Evolutionary conservation across 2,888 invertebrate genomes (phyloP).

Genomic region (Agonopterix heracliana): DNA sequence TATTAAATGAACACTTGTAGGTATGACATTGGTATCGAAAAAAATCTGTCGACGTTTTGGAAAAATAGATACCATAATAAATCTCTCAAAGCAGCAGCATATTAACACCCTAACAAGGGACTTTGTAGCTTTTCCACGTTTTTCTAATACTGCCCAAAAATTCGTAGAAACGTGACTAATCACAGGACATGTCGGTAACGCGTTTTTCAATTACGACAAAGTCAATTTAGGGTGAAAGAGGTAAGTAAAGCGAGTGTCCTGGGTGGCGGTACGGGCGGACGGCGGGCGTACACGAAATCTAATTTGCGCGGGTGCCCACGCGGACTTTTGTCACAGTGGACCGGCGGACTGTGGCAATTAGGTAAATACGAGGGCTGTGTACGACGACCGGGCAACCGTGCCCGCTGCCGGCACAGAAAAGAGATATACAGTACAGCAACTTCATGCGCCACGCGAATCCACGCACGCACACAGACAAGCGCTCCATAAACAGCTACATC

Average conservation of each 20-base stretch:
- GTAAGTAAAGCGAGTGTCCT: slow-evolving; percentile 42
- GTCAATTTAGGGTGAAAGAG: slow-evolving; percentile 67
- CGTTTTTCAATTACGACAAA: slow-evolving; percentile 59
- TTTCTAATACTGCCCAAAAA: not conserved
- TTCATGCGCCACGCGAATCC: too few species aligned
- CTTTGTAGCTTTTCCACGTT: too few species aligned
- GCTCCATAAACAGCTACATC: too few species aligned
- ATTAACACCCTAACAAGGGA: too few species aligned
- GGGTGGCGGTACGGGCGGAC: slow-evolving; percentile 11
- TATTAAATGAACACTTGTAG: too few species aligned
- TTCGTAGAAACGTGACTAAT: slow-evolving; percentile 28
- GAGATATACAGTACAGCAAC: not conserved
- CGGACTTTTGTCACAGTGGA: slow-evolving; percentile 65
- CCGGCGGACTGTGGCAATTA: slow-evolving; percentile 61
- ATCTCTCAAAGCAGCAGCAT: too few species aligned
- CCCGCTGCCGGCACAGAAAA: not conserved
- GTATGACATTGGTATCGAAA: too few species aligned
- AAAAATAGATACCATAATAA: too few species aligned
- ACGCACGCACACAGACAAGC: too few species aligned
- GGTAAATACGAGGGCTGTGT: slow-evolving; percentile 49
- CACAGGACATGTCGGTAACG: slow-evolving; percentile 34
- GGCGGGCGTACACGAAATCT: slow-evolving; percentile 45
- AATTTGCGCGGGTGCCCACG: slow-evolving; percentile 52
- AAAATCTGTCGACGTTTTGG: too few species aligned
- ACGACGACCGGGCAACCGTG: slow-evolving; percentile 10